Conservation (phyloP, 1,140 invertebrate species). For the Diabrotica undecimpunctata region DNA sequence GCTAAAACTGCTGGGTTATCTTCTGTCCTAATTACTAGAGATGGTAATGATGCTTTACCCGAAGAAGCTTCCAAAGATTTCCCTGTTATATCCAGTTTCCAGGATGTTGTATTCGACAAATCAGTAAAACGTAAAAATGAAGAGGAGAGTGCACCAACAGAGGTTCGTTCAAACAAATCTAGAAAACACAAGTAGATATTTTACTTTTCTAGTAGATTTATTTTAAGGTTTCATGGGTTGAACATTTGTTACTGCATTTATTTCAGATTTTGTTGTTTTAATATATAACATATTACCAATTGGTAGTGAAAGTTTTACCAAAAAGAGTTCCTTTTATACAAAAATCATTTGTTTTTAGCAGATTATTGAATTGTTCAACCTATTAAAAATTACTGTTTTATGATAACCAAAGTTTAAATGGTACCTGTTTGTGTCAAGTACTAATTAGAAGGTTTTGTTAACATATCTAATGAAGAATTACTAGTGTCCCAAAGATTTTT, state of each 20-base stretch:
- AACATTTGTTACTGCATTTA: not conserved
- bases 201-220: constrained; percentile 12
- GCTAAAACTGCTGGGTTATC: constrained; percentile 70
- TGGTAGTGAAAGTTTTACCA: no score
- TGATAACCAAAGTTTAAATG: not conserved
- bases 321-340: no score
- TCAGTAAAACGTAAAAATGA: constrained; percentile 40
- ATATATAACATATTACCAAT: no score
- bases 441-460: not conserved
- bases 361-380: constrained; percentile 9
- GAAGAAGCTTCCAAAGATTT: constrained; percentile 59
- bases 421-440: not conserved
- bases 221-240: not conserved
- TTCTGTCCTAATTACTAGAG: constrained; percentile 65
- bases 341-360: no score
- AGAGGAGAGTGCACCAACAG: constrained; percentile 29
- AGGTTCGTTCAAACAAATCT: constrained; percentile 32
- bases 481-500: not conserved
- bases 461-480: not conserved
- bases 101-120: constrained; percentile 43
- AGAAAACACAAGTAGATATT: constrained; percentile 18
- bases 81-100: constrained; percentile 56
- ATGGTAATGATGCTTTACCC: constrained; percentile 69
- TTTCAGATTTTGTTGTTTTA: constrained; percentile 15
- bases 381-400: constrained; percentile 15